phyloP scores from a whole-genome alignment of 1,140 invertebrate genomes.

The Procambarus virginalis region DNA sequence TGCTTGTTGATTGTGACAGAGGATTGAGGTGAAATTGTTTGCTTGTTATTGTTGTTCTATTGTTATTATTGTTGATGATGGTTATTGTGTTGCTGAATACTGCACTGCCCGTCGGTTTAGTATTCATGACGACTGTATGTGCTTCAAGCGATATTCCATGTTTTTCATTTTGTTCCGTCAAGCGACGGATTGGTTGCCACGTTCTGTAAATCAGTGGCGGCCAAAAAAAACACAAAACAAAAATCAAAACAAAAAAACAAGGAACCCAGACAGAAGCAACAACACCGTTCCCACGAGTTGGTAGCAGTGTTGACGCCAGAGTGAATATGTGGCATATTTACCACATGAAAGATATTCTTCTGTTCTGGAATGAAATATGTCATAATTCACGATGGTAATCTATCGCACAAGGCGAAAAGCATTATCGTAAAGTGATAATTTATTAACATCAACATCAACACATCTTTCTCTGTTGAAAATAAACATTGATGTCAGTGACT shows the following conservation, averaged over 20 bases:
- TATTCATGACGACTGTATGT: constrained; percentile 3
- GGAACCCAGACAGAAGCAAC: neutral
- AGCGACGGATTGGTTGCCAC: neutral
- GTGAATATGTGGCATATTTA: neutral
- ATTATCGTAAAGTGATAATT: too few species aligned
- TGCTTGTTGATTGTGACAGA: too few species aligned
- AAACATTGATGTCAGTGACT: too few species aligned
- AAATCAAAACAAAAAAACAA: neutral
- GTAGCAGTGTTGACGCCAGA: neutral
- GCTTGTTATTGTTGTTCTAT: too few species aligned
- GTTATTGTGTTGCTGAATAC: neutral
- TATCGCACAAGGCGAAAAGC: too few species aligned
- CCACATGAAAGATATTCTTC: too few species aligned
- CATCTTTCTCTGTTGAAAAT: too few species aligned
- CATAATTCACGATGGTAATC: too few species aligned
- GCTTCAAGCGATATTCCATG: constrained; percentile 1
- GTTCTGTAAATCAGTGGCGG: neutral
- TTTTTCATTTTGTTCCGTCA: constrained; percentile 5
- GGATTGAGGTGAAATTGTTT: too few species aligned
- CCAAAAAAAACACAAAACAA: neutral
- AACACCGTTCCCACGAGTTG: neutral
- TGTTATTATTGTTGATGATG: neutral
- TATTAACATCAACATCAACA: too few species aligned
- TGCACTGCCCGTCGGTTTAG: neutral
- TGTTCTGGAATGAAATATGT: too few species aligned